phyloP scores from a whole-genome alignment of 2,113 vertebrate species.

The Pungitius pungitius region DNA sequence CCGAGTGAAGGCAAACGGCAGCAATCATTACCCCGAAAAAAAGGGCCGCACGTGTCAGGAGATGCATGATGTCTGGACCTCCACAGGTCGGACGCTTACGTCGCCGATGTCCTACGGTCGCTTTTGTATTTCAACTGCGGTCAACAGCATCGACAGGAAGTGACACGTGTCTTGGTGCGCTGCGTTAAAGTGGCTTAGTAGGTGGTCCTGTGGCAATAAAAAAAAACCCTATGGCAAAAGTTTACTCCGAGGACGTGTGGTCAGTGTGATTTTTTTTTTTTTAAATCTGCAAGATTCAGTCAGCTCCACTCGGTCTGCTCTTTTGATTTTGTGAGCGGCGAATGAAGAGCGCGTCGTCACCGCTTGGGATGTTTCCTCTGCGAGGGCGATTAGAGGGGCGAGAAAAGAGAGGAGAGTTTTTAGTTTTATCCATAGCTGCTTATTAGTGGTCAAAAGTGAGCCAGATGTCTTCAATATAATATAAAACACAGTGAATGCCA shows the following conservation, averaged over 20 bases:
- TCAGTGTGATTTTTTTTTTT: constrained; percentile 69
- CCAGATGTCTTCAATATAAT: constrained; percentile 85
- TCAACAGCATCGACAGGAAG: constrained; percentile 68
- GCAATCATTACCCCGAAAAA: constrained; percentile 64
- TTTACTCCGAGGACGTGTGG: constrained; percentile 71
- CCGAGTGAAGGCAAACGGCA: constrained; percentile 72
- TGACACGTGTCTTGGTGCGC: constrained; percentile 47
- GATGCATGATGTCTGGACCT: constrained; percentile 71
- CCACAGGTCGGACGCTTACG: too few species aligned
- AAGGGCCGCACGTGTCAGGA: constrained; percentile 71
- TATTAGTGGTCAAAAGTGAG: constrained; percentile 80
- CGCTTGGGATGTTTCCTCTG: constrained; percentile 68
- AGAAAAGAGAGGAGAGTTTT: constrained; percentile 77
- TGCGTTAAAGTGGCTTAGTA: constrained; percentile 63
- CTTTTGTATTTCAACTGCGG: too few species aligned
- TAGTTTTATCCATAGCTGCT: constrained; percentile 77
- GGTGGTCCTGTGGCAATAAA: constrained; percentile 77
- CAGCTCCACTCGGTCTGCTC: constrained; percentile 63
- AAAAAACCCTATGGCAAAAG: constrained; percentile 60
- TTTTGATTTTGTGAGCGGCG: constrained; percentile 76
- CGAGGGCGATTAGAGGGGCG: constrained; percentile 77
- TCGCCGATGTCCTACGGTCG: too few species aligned
- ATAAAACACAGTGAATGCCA: constrained; percentile 62
- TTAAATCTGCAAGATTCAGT: constrained; percentile 57
- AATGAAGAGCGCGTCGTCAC: constrained; percentile 71